Percentiles rank a stretch among this genome's conserved stretches.
These are phyloP conservation scores for Latrodectus hesperus DNA, from an alignment of 2,888 invertebrate genomes.

Conservation along the genomic window DNA sequence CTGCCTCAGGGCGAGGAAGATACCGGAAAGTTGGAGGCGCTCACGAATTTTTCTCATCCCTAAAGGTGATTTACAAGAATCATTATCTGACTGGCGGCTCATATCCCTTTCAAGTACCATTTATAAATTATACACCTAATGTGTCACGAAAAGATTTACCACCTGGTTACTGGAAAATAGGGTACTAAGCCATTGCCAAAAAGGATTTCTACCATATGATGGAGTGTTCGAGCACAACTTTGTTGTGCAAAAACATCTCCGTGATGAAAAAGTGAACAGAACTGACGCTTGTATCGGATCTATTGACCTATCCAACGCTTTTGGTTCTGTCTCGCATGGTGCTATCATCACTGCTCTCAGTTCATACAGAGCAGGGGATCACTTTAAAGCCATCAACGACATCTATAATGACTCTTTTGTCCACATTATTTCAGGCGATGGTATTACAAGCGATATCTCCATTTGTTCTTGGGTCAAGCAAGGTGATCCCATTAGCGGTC, in stretches of 20 bases:
- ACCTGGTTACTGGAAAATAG: too few species aligned
- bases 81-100: too few species aligned
- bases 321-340: background rate
- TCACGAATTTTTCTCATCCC: too few species aligned
- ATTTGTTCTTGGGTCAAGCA: background rate
- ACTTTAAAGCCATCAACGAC: background rate
- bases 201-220: background rate
- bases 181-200: background rate
- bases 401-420: background rate
- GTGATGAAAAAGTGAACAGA: background rate
- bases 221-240: slow-evolving; percentile 2
- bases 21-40: too few species aligned
- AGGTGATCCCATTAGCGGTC: background rate
- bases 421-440: background rate
- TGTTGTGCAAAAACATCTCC: background rate
- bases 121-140: too few species aligned
- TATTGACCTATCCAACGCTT: background rate
- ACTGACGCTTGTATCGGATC: background rate
- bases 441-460: background rate
- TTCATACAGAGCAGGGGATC: background rate
- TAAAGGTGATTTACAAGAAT: too few species aligned
- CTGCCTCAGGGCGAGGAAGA: too few species aligned
- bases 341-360: background rate
- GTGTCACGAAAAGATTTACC: too few species aligned
- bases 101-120: too few species aligned